Base-by-base conservation (phyloP, 2,888 invertebrate genomes). In the Temnothorax unifasciatus region DNA sequence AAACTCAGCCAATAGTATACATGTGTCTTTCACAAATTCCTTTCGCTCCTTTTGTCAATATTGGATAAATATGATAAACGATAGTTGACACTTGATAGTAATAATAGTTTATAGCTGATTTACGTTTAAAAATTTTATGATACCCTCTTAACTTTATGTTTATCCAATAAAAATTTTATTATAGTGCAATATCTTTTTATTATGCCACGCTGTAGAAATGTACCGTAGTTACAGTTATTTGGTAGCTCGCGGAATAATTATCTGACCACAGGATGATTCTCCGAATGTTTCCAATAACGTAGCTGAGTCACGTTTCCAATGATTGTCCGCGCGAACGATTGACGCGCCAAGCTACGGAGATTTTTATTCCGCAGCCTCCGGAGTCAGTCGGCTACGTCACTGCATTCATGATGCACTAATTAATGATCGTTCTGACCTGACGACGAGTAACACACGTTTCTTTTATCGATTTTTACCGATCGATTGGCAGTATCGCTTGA, bases 301-400 rank as follows among this genome's bases (percentile, higher is more conserved):
- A 44, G 57, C 44, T 71, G 73, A 71, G 21, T 79, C 79, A 79
- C 3, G 71, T 79, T 71, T 79, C 1, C 18, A 71, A 21, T 25
- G 44, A 59, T 8, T 47, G 9, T 54, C 21, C 11, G 2, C 15
- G 5, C 25, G 8, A 69, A 68, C 44, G 29, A n/a, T n/a, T 68
- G n/a, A 68, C 29, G 13, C 15, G 29, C 1, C 41, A 3, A 29
- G 29, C 29, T 11, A 5, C 9, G 8, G 18, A 18, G 21, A 71
- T 15, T 79, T 54, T 18, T 71, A 47, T 21, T 54, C 2, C 11
- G 11, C 29, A 18, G 4, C 6, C 15, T 79, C 11, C 11, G 6
- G 1, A 54, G 8, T 63, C 6, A 29, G 1, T 21, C 2, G 21
- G 5, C 0, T 79, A 29, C 66, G 52, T 77, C 54, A 29, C n/a